Evolutionary conservation across 1,140 invertebrate species (phyloP).

Genomic region (Archivesica marissinica): DNA sequence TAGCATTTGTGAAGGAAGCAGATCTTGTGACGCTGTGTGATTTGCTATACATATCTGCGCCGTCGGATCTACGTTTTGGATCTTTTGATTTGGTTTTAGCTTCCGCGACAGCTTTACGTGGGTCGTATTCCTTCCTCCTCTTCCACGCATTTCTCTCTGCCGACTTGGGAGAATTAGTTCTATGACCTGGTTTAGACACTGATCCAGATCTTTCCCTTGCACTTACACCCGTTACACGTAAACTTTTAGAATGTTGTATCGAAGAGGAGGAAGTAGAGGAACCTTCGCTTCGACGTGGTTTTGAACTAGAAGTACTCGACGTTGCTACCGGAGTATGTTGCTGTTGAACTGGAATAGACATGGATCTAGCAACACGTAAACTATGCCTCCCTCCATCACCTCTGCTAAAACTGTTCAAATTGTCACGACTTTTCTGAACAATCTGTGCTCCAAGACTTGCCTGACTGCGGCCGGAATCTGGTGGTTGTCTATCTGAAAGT

Average conservation of each 20-base stretch:
- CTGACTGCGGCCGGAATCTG: constrained; percentile 69
- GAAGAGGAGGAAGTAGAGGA: neutral
- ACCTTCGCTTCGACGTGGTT: constrained; percentile 23
- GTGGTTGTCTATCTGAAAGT: constrained; percentile 31
- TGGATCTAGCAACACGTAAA: constrained; percentile 83
- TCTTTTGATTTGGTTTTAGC: constrained; percentile 82
- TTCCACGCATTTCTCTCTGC: constrained; percentile 96
- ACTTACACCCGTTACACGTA: constrained; percentile 73
- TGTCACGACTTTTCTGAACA: constrained; percentile 73
- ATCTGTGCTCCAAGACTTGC: constrained; percentile 80
- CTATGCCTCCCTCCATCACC: constrained; percentile 89
- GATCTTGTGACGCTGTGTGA: constrained; percentile 73
- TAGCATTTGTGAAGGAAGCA: constrained; percentile 77
- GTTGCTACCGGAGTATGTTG: neutral
- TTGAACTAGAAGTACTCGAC: constrained; percentile 13
- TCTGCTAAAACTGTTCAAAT: constrained; percentile 84
- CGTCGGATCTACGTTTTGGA: constrained; percentile 48
- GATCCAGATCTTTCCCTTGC: constrained; percentile 64
- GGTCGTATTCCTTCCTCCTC: constrained; percentile 94
- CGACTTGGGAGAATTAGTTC: constrained; percentile 79
- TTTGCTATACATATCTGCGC: constrained; percentile 41
- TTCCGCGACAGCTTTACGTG: constrained; percentile 92
- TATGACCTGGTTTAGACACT: constrained; percentile 71
- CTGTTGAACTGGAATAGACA: constrained; percentile 57
- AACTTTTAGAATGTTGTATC: constrained; percentile 58